Evolutionary conservation across 1,140 invertebrate species (phyloP).

Genomic region (Harlomillsia oculata): DNA sequence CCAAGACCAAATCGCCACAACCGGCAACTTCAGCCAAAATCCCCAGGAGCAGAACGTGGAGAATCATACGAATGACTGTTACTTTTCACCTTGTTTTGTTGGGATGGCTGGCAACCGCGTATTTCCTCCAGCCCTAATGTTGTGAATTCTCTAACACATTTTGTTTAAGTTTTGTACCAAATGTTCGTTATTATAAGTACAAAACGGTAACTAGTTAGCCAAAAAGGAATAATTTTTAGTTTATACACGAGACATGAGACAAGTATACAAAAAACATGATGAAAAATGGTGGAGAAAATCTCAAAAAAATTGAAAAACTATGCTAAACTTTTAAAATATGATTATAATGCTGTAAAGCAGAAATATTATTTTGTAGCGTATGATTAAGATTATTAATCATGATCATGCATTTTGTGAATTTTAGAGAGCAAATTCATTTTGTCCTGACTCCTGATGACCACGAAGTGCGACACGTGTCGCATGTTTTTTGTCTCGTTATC

Average conservation of each 20-base stretch:
- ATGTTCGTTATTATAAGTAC: conserved; percentile 26
- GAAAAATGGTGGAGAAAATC: too few relatives aligned
- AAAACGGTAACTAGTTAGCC: conserved; percentile 21
- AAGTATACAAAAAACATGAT: background rate
- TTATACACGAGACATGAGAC: background rate
- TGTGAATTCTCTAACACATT: conserved; percentile 35
- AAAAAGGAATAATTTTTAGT: background rate
- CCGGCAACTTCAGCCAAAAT: background rate
- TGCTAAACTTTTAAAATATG: too few relatives aligned
- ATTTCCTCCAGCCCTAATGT: conserved; percentile 33
- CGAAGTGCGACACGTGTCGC: too few relatives aligned
- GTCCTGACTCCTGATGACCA: too few relatives aligned
- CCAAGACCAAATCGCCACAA: too few relatives aligned
- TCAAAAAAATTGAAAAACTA: too few relatives aligned
- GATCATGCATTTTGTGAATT: too few relatives aligned
- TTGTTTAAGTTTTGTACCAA: conserved; percentile 31
- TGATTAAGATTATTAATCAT: too few relatives aligned
- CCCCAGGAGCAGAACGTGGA: conserved; percentile 22
- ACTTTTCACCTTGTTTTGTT: conserved; percentile 33
- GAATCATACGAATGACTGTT: conserved; percentile 28
- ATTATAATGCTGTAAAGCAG: too few relatives aligned
- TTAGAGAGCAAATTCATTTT: too few relatives aligned
- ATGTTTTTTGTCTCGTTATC: too few relatives aligned
- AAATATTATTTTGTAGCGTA: too few relatives aligned
- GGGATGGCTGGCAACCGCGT: conserved; percentile 33